Evolutionary conservation across 2,888 invertebrate genomes (phyloP).

Genomic region (Rhodophaea formosa): DNA sequence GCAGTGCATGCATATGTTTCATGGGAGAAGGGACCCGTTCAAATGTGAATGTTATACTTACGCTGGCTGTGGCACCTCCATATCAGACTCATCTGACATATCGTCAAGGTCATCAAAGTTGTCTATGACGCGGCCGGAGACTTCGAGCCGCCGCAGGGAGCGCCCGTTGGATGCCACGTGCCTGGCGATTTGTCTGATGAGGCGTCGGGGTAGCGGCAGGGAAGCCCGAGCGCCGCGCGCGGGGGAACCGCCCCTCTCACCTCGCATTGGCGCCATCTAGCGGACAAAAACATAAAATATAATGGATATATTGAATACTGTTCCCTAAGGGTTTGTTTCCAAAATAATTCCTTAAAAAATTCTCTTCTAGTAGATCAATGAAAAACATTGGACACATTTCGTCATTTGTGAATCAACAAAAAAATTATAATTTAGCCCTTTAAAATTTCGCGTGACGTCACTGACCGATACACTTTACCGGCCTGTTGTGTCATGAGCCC

Average conservation of each 20-base stretch:
- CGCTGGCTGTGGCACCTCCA: constrained; percentile 68
- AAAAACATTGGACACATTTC: no score
- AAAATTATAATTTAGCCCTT: no score
- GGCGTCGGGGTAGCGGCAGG: constrained; percentile 70
- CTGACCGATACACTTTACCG: no score
- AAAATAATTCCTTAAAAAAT: no score
- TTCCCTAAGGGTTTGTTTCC: no score
- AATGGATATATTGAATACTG: neutral
- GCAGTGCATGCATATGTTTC: no score
- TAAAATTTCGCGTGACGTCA: no score
- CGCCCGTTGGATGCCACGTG: constrained; percentile 77
- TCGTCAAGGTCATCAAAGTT: constrained; percentile 76
- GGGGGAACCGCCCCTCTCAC: constrained; percentile 73
- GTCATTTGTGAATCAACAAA: no score
- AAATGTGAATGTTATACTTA: constrained; percentile 53
- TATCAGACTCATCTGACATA: constrained; percentile 67
- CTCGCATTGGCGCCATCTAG: constrained; percentile 79
- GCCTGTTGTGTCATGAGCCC: no score
- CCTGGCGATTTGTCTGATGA: constrained; percentile 75
- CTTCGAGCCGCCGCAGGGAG: constrained; percentile 73
- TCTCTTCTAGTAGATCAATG: no score
- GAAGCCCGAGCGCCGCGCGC: constrained; percentile 75
- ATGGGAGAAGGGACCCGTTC: no score
- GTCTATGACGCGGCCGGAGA: constrained; percentile 75
- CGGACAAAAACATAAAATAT: neutral